These are phyloP conservation scores for Carcharodon carcharias DNA, from an alignment of 2,797 vertebrate genomes.

Conservation along the genomic window DNA sequence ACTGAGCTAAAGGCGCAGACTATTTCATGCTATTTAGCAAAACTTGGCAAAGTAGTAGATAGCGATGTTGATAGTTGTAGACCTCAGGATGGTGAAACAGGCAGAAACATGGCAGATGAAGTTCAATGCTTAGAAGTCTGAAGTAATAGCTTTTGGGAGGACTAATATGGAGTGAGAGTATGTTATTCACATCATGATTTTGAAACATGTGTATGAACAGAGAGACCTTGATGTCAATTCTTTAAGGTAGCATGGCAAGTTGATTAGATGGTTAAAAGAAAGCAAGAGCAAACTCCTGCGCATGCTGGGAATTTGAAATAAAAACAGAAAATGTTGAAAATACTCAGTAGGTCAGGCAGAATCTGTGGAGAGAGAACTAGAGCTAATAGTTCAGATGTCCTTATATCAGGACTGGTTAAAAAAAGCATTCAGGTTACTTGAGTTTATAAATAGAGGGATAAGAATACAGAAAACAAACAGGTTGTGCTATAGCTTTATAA, in stretches of 20 bases:
- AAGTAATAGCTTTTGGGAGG: background rate
- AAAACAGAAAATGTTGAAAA: background rate
- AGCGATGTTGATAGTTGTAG: background rate
- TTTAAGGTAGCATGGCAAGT: background rate
- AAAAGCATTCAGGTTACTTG: background rate
- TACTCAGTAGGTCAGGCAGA: background rate
- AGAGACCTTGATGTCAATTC: background rate
- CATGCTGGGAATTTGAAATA: background rate
- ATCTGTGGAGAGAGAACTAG: background rate
- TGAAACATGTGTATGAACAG: background rate
- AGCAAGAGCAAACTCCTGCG: background rate
- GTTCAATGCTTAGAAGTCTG: background rate
- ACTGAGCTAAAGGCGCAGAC: background rate
- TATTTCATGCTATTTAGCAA: background rate
- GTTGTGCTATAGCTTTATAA: background rate
- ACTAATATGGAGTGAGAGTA: background rate
- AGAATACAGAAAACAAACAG: background rate
- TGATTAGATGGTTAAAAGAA: background rate
- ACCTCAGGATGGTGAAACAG: background rate
- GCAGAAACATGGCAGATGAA: background rate
- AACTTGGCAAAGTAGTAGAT: background rate
- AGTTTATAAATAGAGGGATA: background rate
- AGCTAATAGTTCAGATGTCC: background rate
- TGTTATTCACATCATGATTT: background rate
- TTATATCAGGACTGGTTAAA: background rate